Conservation (phyloP, 1,140 invertebrate genomes). For the Heliconius hewitsoni region DNA sequence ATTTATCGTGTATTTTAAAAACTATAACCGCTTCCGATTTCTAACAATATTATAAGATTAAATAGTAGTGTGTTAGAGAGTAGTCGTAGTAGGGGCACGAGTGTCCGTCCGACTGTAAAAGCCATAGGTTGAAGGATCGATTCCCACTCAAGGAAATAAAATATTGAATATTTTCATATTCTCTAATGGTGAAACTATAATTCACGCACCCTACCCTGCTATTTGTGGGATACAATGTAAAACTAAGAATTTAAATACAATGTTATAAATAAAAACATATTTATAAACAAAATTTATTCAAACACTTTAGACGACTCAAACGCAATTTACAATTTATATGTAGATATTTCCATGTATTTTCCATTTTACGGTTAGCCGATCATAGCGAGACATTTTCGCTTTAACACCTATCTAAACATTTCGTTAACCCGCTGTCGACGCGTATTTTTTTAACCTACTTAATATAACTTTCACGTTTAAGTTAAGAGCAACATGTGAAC, state of each 20-base stretch:
- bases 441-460: constrained; percentile 49
- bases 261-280: neutral
- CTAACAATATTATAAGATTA: no score
- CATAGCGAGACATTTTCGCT: constrained; percentile 23
- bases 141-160: no score
- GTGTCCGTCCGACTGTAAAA: no score
- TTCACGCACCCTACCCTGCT: no score
- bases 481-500: constrained; percentile 36
- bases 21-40: no score
- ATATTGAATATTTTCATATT: no score
- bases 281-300: neutral
- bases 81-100: no score
- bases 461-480: constrained; percentile 46
- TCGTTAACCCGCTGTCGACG: constrained; percentile 28
- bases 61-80: no score
- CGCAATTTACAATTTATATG: neutral
- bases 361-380: constrained; percentile 18
- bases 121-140: no score
- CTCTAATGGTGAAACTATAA: no score
- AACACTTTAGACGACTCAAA: neutral
- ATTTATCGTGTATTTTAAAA: no score
- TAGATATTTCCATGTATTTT: neutral
- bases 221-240: no score
- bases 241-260: neutral
- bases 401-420: constrained; percentile 41